Conservation (phyloP, 2,797 vertebrate species). For the Hybognathus amarus region DNA sequence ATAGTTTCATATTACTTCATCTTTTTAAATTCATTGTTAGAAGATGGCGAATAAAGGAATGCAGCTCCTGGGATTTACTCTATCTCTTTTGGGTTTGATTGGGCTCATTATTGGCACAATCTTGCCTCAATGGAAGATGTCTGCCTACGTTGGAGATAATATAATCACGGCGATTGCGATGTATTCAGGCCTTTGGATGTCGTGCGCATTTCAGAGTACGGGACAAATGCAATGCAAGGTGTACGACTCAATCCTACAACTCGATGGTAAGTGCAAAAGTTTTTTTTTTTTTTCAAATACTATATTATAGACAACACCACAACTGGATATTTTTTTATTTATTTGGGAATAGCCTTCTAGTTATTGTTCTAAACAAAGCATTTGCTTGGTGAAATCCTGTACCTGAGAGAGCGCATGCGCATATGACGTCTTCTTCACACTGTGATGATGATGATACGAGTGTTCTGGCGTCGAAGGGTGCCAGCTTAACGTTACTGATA, state of each 20-base stretch:
- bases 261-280: conserved; percentile 77
- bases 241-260: conserved; percentile 87
- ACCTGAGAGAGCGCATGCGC: conserved; percentile 39
- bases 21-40: not conserved
- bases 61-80: conserved; percentile 85
- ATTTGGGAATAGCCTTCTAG: not conserved
- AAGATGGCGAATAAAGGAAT: conserved; percentile 87
- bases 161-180: conserved; percentile 88
- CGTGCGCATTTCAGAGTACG: conserved; percentile 88
- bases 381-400: conserved; percentile 16
- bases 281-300: not conserved
- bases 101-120: conserved; percentile 84
- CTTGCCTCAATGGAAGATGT: conserved; percentile 91
- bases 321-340: not conserved
- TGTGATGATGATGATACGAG: conserved; percentile 21
- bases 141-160: conserved; percentile 85
- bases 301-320: not conserved
- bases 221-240: conserved; percentile 88
- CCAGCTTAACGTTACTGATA: conserved; percentile 1
- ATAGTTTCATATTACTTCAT: not conserved
- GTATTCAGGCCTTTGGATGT: conserved; percentile 92
- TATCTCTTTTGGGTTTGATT: conserved; percentile 81
- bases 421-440: conserved; percentile 13
- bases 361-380: not conserved
- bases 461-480: not conserved